Conservation (phyloP, 2,888 invertebrate genomes). For the Drosophila seclusa region DNA sequence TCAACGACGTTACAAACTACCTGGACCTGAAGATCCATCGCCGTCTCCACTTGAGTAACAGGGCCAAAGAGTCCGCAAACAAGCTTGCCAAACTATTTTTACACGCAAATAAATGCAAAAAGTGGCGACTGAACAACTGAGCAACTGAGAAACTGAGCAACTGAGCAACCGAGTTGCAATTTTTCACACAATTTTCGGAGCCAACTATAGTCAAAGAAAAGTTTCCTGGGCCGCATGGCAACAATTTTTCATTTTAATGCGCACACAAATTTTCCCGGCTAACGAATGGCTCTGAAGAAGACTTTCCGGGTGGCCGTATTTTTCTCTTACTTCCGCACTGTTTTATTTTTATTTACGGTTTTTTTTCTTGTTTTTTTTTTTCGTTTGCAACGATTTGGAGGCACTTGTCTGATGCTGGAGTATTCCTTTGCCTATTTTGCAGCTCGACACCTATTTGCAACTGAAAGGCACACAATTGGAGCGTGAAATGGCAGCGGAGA, state of each 20-base stretch:
- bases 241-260: conserved; percentile 82
- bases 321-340: conserved; percentile 15
- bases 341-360: conserved; percentile 16
- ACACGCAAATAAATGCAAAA: conserved; percentile 70
- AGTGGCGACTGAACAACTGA: conserved; percentile 22
- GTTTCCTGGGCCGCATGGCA: conserved; percentile 59
- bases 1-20: conserved; percentile 49
- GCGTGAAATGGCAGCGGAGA: conserved; percentile 86
- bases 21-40: conserved; percentile 41
- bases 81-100: conserved; percentile 72
- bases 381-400: conserved; percentile 9
- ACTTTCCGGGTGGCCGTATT: conserved; percentile 18
- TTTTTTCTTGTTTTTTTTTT: conserved; percentile 6
- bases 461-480: conserved; percentile 85
- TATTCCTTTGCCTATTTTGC: conserved; percentile 62
- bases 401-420: conserved; percentile 42
- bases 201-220: conserved; percentile 47
- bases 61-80: conserved; percentile 20
- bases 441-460: conserved; percentile 85
- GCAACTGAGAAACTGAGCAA: conserved; percentile 1
- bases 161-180: conserved; percentile 31
- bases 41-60: conserved; percentile 39
- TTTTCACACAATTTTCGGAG: conserved; percentile 59
- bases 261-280: conserved; percentile 77
- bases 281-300: conserved; percentile 61